Evolutionary conservation across 2,888 invertebrate genomes (phyloP), one percentile per base, ranked within the genome.

Genomic region (Saturnia pavonia): DNA sequence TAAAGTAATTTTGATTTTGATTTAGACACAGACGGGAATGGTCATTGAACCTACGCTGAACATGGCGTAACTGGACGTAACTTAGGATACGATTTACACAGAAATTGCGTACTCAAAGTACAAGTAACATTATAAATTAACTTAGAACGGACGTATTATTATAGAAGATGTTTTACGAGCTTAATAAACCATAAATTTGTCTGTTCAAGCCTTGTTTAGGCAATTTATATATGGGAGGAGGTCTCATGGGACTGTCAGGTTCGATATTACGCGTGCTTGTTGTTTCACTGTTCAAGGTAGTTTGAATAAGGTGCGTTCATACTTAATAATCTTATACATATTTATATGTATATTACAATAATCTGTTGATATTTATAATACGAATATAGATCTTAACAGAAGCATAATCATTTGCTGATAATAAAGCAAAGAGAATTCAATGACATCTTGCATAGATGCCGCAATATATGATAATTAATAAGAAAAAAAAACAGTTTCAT

Each of bases 161-260:
- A 65, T 65, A 65, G 65, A 65, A 65, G 65, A 68, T 68, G 48
- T 19, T 68, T 71, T 71, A 71, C 65, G 71, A 48, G 48, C 19
- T 65, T 77, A 77, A 77, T 77, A 79, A 76, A 75, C 78, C 73
- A 73, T 77, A 74, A 74, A 76, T 74, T 74, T 76, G 68, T 69
- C 69, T 51, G 69, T 48, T 68, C 65, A 54, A 72, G 75, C 74
- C 77, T 76, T 77, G 76, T 79, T 72, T 71, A 72, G 67, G 74
- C 77, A 76, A 76, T 72, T 76, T 75, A 77, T 75, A 68, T 68
- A 60, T 51, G 57, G 68, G 68, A 25, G 60, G 27, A 8, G 27
- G 51, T 65, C 71, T 63, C 71, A 22, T 48, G 68, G 71, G 71
- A 42, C 54, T 65, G 65, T 34, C 65, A 65, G 40, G 65, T 34